Evolutionary conservation across 2,113 vertebrate genomes (phyloP).

Genomic region (Muscicapa adusta): DNA sequence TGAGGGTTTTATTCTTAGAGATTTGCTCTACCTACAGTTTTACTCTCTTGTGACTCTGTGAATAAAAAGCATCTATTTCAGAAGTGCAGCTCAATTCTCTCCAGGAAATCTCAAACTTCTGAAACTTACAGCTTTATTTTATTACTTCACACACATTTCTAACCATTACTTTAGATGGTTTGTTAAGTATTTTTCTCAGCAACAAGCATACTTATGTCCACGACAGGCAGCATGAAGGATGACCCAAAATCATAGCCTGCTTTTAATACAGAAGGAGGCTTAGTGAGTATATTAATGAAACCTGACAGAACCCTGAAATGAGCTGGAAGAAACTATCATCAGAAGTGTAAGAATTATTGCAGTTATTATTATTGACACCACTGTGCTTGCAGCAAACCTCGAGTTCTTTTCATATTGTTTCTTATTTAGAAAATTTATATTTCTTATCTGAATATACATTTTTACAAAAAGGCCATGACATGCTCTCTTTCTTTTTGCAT

Average conservation of each 20-base stretch:
- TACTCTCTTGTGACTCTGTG: background rate
- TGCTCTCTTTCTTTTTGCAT: background rate
- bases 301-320: conserved; percentile 21
- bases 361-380: background rate
- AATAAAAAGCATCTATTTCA: conserved; percentile 7
- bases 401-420: background rate
- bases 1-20: background rate
- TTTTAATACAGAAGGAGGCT: background rate
- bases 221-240: background rate
- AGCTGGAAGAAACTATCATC: background rate
- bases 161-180: background rate
- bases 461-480: background rate
- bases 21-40: background rate
- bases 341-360: background rate
- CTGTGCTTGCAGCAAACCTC: background rate
- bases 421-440: background rate
- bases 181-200: background rate
- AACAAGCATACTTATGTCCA: background rate
- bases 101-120: background rate
- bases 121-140: background rate
- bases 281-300: conserved; percentile 7
- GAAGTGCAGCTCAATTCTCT: background rate
- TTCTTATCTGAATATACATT: background rate
- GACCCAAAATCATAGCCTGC: background rate
- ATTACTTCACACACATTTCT: background rate